phyloP scores from a whole-genome alignment of 30 jellyfish, hydroid and myxozoan species.

The Aurelia coerulea region DNA sequence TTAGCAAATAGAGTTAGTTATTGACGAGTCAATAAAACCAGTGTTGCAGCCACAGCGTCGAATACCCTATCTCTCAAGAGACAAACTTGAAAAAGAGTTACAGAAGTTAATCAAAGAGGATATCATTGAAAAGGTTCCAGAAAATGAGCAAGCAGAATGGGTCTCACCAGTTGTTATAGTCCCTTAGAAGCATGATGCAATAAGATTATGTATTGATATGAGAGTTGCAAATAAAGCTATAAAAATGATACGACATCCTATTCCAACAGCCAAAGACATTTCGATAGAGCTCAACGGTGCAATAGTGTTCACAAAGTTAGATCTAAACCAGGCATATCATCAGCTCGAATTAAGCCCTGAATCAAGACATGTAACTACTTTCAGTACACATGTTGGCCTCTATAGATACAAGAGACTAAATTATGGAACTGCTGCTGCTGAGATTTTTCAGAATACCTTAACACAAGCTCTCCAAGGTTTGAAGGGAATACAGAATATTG shows the following conservation, averaged over 20 bases:
- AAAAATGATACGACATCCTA: conserved; percentile 32
- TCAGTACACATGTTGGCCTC: no score
- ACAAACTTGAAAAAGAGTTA: conserved; percentile 1
- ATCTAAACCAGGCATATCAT: no score
- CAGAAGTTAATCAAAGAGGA: conserved; percentile 3
- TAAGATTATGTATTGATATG: conserved; percentile 51
- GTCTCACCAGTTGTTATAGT: conserved; percentile 14
- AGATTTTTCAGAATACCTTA: no score
- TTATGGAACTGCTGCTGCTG: no score
- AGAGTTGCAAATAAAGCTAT: conserved; percentile 47
- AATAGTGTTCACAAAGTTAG: no score
- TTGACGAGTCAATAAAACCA: neutral
- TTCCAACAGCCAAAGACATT: conserved; percentile 35
- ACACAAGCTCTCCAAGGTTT: no score
- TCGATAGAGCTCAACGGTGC: conserved; percentile 2
- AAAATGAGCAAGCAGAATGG: conserved; percentile 29
- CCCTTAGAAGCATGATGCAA: conserved; percentile 21
- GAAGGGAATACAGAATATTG: no score
- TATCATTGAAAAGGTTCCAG: conserved; percentile 32
- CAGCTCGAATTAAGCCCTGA: no score
- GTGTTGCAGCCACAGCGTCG: neutral
- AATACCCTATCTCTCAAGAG: neutral
- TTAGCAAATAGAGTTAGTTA: neutral
- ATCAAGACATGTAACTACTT: no score
- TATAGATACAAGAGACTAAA: no score